Evolutionary conservation across 2,888 invertebrate genomes (phyloP), one percentile per base, ranked within the genome.

Genomic region (Drosophila picticornis): DNA sequence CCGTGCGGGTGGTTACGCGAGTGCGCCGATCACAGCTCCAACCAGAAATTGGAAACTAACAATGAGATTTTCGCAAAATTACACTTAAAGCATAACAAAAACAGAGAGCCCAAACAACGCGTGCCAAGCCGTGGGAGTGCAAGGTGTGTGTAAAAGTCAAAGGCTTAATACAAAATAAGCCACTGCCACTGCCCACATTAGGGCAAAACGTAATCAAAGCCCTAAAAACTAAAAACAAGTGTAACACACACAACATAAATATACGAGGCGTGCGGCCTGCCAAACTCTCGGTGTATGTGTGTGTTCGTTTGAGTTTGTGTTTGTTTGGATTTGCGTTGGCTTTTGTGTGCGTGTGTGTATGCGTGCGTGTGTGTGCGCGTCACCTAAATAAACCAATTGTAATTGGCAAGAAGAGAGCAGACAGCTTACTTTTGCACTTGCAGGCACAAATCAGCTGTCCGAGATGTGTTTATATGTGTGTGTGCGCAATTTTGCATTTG

Each of bases 371-470:
- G 72, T 61, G 76, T 51, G 81, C 51, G 80, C 69, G 61, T 85
- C 70, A 80, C 72, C 84, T 75, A 80, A 80, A 85, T 85, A 83
- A 85, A 75, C 66, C 78, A 76, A 83, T 78, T 81, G 62, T 61
- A 72, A 71, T 81, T 86, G 62, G 67, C 48, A 70, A 60, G 68
- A 69, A 69, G 81, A 81, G 65, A 70, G 66, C 62, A 75, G 52
- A 63, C 51, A 69, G 75, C 67, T 86, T 81, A 53, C 69, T 34
- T 13, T 83, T 81, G 55, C 69, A 57, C 59, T 64, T 71, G 80
- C 77, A 77, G 75, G 82, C 82, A 68, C 79, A 84, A 89, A 84
- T 84, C 84, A 84, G 84, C 84, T 84, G 84, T 78, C 65, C 61
- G 65, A 40, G 27, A 36, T 48, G 10, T 32, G 48, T 4, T 31